These are phyloP conservation scores for honey bee (Apis mellifera) DNA, from an alignment of 1,140 invertebrate genomes.

Conservation along the genomic window Amel_HAv3.1 CM009934.2:3815501-3816000, in stretches of 20 bases:
- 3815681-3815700: constrained; percentile 3
- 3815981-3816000: too few species aligned
- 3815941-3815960: too few species aligned
- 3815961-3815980: too few species aligned
- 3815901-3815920: too few species aligned
- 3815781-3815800: background rate
- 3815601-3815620: too few species aligned
- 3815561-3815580: too few species aligned
- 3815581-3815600: background rate
- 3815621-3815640: background rate
- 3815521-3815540: too few species aligned
- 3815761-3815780: constrained; percentile 26
- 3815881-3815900: background rate
- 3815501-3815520: too few species aligned
- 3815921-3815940: too few species aligned
- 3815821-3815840: constrained; percentile 11
- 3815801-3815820: background rate
- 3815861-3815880: constrained; percentile 3
- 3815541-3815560: background rate
- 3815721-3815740: constrained; percentile 42
- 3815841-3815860: background rate
- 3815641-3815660: background rate
- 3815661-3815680: background rate
- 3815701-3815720: constrained; percentile 31
- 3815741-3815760: constrained; percentile 40